Evolutionary conservation across 1,140 invertebrate genomes (phyloP).

Genomic region (Apolygus lucorum): DNA sequence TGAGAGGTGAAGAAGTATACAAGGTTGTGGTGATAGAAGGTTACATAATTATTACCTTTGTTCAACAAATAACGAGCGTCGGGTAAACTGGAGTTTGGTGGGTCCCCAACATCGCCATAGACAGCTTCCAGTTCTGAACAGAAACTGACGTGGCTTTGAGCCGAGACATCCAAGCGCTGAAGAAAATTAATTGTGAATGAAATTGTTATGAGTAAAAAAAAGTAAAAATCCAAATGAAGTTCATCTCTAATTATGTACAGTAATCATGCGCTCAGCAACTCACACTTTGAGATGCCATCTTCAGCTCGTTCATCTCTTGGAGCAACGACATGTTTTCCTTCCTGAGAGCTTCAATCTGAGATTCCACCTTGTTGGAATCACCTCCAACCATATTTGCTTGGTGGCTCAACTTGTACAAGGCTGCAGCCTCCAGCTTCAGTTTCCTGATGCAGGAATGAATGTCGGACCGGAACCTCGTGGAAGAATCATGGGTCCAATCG

Average conservation of each 20-base stretch:
- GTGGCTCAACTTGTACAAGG: too few relatives aligned
- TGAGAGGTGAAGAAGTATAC: too few relatives aligned
- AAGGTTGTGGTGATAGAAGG: background rate
- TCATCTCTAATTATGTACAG: too few relatives aligned
- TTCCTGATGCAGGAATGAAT: constrained; percentile 54
- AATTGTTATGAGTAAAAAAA: too few relatives aligned
- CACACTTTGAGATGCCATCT: background rate
- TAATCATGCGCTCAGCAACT: too few relatives aligned
- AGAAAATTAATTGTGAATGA: too few relatives aligned
- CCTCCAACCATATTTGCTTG: constrained; percentile 45
- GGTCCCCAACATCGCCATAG: background rate
- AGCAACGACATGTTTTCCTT: constrained; percentile 17
- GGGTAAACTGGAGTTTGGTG: background rate
- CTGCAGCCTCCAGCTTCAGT: constrained; percentile 55
- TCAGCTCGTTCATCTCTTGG: background rate
- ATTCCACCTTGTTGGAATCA: background rate
- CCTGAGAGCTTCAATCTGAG: constrained; percentile 11
- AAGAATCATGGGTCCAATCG: constrained; percentile 43
- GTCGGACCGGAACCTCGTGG: constrained; percentile 48
- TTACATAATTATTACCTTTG: background rate
- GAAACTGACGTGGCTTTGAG: background rate
- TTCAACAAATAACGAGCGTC: background rate
- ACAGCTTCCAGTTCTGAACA: background rate
- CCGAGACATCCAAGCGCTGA: background rate
- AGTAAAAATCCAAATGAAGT: too few relatives aligned